A percentile compares a stretch with the other conserved stretches of the same genome.
phyloP scores from a whole-genome alignment of 2,113 vertebrate genomes.

The Neolamprologus toae region DNA sequence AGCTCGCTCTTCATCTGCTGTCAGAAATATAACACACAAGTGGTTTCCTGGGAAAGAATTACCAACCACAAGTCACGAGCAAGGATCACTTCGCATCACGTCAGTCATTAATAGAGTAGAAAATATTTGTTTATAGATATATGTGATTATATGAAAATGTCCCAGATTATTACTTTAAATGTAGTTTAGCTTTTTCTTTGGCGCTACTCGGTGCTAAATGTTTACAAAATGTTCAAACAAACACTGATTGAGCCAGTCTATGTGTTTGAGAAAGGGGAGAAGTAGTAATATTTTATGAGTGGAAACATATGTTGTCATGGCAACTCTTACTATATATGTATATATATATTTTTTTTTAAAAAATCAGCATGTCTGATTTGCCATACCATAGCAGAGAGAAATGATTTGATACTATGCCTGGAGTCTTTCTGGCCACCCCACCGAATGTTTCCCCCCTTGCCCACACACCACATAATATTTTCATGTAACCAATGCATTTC shows the following conservation, averaged over 20 bases:
- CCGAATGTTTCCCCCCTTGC: neutral
- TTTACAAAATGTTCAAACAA: constrained; percentile 32
- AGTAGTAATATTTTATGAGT: neutral
- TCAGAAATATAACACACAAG: neutral
- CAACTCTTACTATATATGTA: neutral
- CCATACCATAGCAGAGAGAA: neutral
- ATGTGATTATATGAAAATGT: constrained; percentile 16
- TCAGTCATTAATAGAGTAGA: constrained; percentile 11
- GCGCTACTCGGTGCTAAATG: neutral
- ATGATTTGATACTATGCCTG: constrained; percentile 1
- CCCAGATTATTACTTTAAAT: constrained; percentile 23
- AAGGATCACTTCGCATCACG: neutral
- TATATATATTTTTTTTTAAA: neutral
- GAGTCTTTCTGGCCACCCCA: constrained; percentile 5
- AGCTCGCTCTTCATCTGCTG: neutral
- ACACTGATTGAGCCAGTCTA: constrained; percentile 13
- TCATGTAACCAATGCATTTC: constrained; percentile 23
- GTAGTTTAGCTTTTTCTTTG: constrained; percentile 9
- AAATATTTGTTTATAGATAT: neutral
- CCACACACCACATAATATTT: constrained; percentile 50
- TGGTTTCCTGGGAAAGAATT: neutral
- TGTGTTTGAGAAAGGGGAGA: neutral
- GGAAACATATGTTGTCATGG: constrained; percentile 15
- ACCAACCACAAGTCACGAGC: neutral
- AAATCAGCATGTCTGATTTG: neutral